Evolutionary conservation across 2,797 vertebrate genomes (phyloP), one percentile per base, ranked within the genome.

Genomic region (Somateria mollissima): DNA sequence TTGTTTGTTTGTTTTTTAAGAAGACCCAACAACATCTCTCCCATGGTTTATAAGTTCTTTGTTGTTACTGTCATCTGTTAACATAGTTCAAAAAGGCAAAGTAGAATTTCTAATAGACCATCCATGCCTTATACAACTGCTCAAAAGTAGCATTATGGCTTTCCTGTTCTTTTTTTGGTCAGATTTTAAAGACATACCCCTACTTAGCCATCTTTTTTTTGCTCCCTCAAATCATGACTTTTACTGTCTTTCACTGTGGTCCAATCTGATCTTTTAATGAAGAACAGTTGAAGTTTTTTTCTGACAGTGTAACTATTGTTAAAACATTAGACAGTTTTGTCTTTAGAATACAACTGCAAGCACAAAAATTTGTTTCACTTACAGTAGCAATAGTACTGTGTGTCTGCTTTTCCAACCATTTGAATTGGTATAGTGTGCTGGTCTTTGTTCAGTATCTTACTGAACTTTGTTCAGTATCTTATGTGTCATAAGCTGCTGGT

Each of bases 271-370:
- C 39, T 74, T 88, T 84, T 81, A 78, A 89, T 81, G 96, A 97
- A 96, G 96, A 96, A 92, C 94, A 97, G 96, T 95, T 97, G 95
- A 97, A 97, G 83, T 90, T 93, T 96, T 62, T 83, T 56, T 92
- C 43, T 92, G 91, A 82, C 60, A 74, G 36, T 11, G 10, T 96
- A 71, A 84, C 49, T 19, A 7, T 81, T 77, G n/a, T 92, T 84
- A 94, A 93, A 84, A 84, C 30, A 28, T 69, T 84, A 64, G 71
- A 54, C 76, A 36, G 61, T 39, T 87, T 94, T 94, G 75, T 90
- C 56, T 94, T 83, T 94, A 88, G 86, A 65, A 58, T 90, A 51
- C 36, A 84, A 37, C 53, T 72, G 13, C 74, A 93, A 97, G 78
- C 84, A 90, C 93, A 95, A 94, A 72, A 34, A 60, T 47, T 53